Evolutionary conservation across 2,888 invertebrate species (phyloP).

Genomic region (Pogonocherus hispidulus): DNA sequence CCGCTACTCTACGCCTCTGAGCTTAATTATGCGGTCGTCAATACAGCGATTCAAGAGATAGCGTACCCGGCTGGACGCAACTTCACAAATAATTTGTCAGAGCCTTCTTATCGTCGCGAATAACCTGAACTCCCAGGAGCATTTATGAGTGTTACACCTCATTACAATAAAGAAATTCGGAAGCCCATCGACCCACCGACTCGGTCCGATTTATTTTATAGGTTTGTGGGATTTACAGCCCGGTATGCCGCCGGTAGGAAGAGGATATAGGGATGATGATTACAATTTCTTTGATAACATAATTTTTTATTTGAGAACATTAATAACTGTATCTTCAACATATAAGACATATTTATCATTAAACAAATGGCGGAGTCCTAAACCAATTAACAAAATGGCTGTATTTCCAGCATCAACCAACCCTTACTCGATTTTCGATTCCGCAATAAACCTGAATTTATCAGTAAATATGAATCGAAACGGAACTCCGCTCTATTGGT

Average conservation of each 20-base stretch:
- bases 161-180: constrained; percentile 48
- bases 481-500: constrained; percentile 18
- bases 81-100: constrained; percentile 55
- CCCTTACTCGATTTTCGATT: background rate
- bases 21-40: constrained; percentile 51
- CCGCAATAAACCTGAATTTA: constrained; percentile 7
- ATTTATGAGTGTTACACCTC: constrained; percentile 40
- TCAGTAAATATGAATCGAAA: constrained; percentile 22
- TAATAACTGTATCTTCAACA: too few relatives aligned
- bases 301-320: too few relatives aligned
- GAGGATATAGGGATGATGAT: background rate
- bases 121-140: constrained; percentile 36
- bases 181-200: constrained; percentile 36
- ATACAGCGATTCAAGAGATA: constrained; percentile 51
- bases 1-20: constrained; percentile 16
- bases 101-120: constrained; percentile 45
- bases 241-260: background rate
- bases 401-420: background rate
- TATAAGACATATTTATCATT: too few relatives aligned
- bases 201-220: constrained; percentile 25
- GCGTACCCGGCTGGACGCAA: constrained; percentile 50
- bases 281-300: too few relatives aligned
- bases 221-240: background rate
- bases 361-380: too few relatives aligned
- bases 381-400: too few relatives aligned